Evolutionary conservation across 2,888 invertebrate species (phyloP), one percentile per base, ranked within the genome.

Genomic region (Pogonocherus hispidulus): DNA sequence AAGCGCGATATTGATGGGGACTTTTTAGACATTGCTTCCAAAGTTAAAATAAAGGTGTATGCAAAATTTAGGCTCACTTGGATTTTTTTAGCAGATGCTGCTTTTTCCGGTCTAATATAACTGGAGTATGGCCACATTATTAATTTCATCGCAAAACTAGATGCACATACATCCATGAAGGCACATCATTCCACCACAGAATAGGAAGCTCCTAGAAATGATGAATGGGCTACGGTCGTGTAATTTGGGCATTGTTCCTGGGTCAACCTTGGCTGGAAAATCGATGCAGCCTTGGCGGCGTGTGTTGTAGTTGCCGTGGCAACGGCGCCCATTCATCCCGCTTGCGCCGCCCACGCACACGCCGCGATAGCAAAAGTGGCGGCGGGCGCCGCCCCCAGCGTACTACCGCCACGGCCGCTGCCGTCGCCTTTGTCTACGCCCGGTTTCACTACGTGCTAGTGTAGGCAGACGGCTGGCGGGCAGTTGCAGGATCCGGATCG

Each of bases 301-400:
- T 27, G 41, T 81, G 82, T 81, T 78, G 82, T 80, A 78, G 83
- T 83, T 78, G 81, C 86, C 86, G 83, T 87, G 87, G 86, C 86
- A 85, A 86, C 87, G 87, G 85, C 87, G 87, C 84, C 87, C 88
- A 86, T 88, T 84, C 84, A 84, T 89, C 85, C 88, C 86, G 82
- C 87, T 86, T 85, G 87, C 87, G 86, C 80, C 84, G 81, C 82
- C 83, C 79, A 80, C 83, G 74, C 69, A 70, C 66, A 63, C 70
- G 70, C 66, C 52, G 60, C 69, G 70, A 72, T 71, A 66, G 66
- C 75, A 57, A 70, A 74, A 73, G 72, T 66, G 63, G 71, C 54
- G 60, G 60, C 35, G 65, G 59, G 67, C 69, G 69, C 71, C 71
- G 51, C 67, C 72, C 65, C 52, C 69, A 46, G 55, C 56, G 66